A percentile compares a stretch with the other conserved stretches of the same genome.
phyloP scores from a whole-genome alignment of 2,888 invertebrate genomes.

The Noctuana brunneofusca region DNA sequence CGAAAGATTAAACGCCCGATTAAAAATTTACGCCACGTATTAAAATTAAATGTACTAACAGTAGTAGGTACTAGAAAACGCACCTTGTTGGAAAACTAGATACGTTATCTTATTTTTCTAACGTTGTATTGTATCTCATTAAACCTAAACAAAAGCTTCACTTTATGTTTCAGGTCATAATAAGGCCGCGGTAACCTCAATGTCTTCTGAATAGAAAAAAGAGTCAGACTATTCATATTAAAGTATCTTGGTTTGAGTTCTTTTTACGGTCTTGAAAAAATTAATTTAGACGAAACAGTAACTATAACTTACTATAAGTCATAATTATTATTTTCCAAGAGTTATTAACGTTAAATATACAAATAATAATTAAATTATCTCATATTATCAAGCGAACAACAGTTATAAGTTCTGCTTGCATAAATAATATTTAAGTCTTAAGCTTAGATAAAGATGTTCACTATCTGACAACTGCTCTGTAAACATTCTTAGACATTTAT shows the following conservation, averaged over 20 bases:
- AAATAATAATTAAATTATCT: no score
- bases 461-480: not conserved
- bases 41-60: no score
- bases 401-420: no score
- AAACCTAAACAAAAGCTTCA: not conserved
- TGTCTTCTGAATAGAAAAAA: constrained; percentile 9
- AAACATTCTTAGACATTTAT: not conserved
- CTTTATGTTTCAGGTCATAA: not conserved
- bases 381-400: no score
- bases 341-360: no score
- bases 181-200: constrained; percentile 2
- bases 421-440: no score
- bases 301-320: not conserved
- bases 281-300: not conserved
- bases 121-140: constrained; percentile 1
- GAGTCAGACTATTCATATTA: constrained; percentile 6
- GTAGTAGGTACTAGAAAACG: no score
- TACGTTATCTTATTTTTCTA: not conserved
- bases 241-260: not conserved
- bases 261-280: not conserved
- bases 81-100: not conserved
- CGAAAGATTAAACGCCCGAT: no score
- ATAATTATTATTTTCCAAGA: no score
- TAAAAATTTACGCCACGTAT: no score
- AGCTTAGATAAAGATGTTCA: not conserved